Base-by-base conservation (phyloP, 2,888 invertebrate species). In the Torymus tubicola region DNA sequence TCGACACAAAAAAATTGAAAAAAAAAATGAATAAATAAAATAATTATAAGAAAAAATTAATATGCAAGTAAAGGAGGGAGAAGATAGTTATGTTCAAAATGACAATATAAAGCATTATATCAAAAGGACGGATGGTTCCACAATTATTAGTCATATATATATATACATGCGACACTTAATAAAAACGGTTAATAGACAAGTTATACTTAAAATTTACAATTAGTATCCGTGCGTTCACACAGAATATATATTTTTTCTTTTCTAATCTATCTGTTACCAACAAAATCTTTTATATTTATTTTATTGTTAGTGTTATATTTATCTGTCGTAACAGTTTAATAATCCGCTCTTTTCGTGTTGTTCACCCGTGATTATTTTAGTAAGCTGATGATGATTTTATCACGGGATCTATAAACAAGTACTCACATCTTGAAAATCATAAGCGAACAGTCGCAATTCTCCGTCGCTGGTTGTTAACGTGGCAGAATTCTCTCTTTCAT, bases 381-480 rank as follows among this genome's bases (percentile, higher is more conserved):
- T 42, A 21, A 13, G 13, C n/a, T 53, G 14, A 64, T 18, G 18
- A 60, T 31, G 31, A 61, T 60, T 58, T 24, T 64, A 21, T 16
- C 16, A 11, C 12, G 12, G 14, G 11, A 61, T 67, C 12, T 42
- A 42, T 21, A 16, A 50, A 14, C 31, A 16, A 31, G 72, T 85
- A 90, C 90, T 90, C 85, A 90, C 90, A 87, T 90, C 90, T 81
- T 89, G 89, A 84, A 89, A 90, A 86, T 90, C 90, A 83, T 90
- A 90, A 81, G 90, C 90, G 81, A 89, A 90, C 82, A 90, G 87
- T 86, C 90, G 87, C 83, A 90, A 84, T 84, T 90, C 90, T 81
- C 90, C 90, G 81, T 90, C 90, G 85, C 89, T 90, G 75, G 90
- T 90, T 74, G 90, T 90, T 63, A 90, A 81, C 53, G 90, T 90